A percentile compares a stretch with the other conserved stretches of the same genome.
phyloP scores from a whole-genome alignment of 2,888 invertebrate species.

The Hybos culiciformis region DNA sequence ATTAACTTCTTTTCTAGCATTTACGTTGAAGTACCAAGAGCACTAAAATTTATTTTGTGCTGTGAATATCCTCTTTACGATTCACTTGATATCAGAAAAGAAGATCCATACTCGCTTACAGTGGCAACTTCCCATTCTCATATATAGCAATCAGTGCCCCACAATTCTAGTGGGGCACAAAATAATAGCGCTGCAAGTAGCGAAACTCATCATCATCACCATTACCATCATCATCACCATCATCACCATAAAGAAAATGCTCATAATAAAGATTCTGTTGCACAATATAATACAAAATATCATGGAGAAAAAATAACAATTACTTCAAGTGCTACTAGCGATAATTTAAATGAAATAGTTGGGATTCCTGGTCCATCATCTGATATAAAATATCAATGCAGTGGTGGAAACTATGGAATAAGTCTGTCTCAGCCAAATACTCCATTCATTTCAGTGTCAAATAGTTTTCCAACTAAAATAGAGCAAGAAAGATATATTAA shows the following conservation, averaged over 20 bases:
- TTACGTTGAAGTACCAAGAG: conserved; percentile 74
- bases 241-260: conserved; percentile 3
- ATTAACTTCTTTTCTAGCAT: too few species aligned
- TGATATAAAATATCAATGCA: background rate
- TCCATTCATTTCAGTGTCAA: background rate
- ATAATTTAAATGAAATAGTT: background rate
- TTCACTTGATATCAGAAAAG: conserved; percentile 42
- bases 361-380: conserved; percentile 2
- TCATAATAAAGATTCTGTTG: background rate
- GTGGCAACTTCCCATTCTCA: conserved; percentile 35
- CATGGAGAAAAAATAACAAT: conserved; percentile 16
- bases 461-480: conserved; percentile 25
- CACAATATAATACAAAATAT: background rate
- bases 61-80: conserved; percentile 85
- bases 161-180: conserved; percentile 27
- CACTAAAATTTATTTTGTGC: conserved; percentile 69
- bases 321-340: conserved; percentile 14
- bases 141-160: conserved; percentile 36
- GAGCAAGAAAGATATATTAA: conserved; percentile 28
- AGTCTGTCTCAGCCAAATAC: background rate
- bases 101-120: conserved; percentile 32
- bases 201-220: conserved; percentile 15
- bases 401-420: background rate
- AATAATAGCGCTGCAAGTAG: conserved; percentile 20
- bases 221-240: conserved; percentile 13